Conservation (phyloP, 2,113 vertebrate species). For the Aldabrachelys gigantea region DNA sequence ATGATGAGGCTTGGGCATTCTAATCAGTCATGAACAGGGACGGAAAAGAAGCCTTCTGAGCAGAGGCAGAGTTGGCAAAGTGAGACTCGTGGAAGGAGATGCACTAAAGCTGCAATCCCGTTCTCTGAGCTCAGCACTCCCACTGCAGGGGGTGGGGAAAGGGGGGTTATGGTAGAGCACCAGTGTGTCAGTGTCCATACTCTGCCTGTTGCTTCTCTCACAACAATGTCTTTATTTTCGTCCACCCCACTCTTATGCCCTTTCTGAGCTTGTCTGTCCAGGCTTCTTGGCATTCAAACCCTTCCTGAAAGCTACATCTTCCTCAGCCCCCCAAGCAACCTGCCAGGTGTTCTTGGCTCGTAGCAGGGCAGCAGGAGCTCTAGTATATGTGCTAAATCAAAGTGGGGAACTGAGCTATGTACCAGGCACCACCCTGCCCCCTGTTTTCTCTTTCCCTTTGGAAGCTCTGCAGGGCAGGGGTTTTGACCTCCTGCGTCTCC, state of each 20-base stretch:
- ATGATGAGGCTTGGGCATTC: not conserved
- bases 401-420: not conserved
- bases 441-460: not conserved
- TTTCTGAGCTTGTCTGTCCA: too few relatives aligned
- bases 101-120: not conserved
- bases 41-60: not conserved
- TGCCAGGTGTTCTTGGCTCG: too few relatives aligned
- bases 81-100: not conserved
- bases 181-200: too few relatives aligned
- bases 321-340: too few relatives aligned
- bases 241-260: too few relatives aligned
- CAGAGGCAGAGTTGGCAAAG: not conserved
- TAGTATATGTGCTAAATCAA: not conserved
- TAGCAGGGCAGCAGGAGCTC: not conserved
- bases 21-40: not conserved
- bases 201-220: too few relatives aligned
- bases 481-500: not conserved
- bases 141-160: too few relatives aligned
- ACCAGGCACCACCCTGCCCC: too few relatives aligned
- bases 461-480: not conserved
- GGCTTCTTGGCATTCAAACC: too few relatives aligned
- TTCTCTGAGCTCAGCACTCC: not conserved
- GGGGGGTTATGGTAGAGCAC: too few relatives aligned
- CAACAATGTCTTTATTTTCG: too few relatives aligned
- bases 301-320: too few relatives aligned